A percentile compares a stretch with the other conserved stretches of the same genome.
Conservation (phyloP, 2,797 vertebrate genomes). For the Tolypeutes matacus region DNA sequence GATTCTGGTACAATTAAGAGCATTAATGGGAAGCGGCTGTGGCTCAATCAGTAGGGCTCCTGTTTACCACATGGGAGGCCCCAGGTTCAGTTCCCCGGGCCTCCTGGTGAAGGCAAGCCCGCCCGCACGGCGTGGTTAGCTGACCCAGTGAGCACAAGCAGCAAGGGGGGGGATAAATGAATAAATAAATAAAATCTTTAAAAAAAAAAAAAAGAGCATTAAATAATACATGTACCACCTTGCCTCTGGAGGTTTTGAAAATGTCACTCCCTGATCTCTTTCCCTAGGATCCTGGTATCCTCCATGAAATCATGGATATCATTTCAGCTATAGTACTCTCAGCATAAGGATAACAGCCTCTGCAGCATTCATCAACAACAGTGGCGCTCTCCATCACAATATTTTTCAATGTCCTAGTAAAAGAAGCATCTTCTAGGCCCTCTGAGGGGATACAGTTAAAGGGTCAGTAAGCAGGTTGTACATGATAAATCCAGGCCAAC, state of each 20-base stretch:
- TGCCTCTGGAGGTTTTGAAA: constrained; percentile 41
- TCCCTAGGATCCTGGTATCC: constrained; percentile 37
- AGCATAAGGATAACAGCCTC: background rate
- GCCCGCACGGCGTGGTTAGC: no score
- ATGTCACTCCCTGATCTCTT: constrained; percentile 60
- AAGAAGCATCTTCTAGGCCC: background rate
- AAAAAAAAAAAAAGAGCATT: no score
- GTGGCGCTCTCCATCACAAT: background rate
- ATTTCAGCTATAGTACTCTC: constrained; percentile 59
- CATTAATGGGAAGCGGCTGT: no score
- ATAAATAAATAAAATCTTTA: no score
- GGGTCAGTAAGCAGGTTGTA: background rate
- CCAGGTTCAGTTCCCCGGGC: no score
- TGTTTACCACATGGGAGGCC: no score
- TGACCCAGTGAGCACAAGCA: no score
- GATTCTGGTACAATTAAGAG: constrained; percentile 75
- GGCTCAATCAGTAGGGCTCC: no score
- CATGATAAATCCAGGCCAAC: background rate
- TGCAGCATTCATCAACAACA: background rate
- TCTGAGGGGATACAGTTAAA: background rate
- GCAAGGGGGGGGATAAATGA: no score
- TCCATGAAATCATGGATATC: constrained; percentile 55
- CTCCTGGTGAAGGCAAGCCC: no score
- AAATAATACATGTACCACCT: constrained; percentile 65
- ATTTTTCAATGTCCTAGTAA: background rate